Conservation (phyloP, 2,888 invertebrate species). For the Cataglyphis livida region DNA sequence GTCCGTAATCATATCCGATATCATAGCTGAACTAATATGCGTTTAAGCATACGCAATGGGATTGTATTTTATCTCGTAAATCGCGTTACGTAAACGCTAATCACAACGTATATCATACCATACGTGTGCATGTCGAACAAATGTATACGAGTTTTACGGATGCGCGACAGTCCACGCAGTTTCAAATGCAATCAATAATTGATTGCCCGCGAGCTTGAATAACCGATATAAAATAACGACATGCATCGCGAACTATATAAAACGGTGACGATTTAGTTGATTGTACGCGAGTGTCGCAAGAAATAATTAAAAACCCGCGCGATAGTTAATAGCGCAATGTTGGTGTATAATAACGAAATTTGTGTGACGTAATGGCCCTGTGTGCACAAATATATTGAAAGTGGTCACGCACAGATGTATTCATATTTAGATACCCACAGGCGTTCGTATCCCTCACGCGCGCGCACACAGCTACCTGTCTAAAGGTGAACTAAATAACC, state of each 20-base stretch:
- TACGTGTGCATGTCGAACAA: slow-evolving; percentile 1
- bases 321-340: slow-evolving; percentile 5
- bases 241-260: slow-evolving; percentile 12
- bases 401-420: slow-evolving; percentile 47
- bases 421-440: slow-evolving; percentile 18
- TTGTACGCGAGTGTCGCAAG: not conserved
- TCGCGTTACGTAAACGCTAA: slow-evolving; percentile 51
- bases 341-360: slow-evolving; percentile 24
- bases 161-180: slow-evolving; percentile 29
- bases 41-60: slow-evolving; percentile 52
- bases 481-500: slow-evolving; percentile 69
- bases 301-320: slow-evolving; percentile 39
- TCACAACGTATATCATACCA: slow-evolving; percentile 28
- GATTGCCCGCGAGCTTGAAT: slow-evolving; percentile 15
- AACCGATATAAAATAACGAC: slow-evolving; percentile 39
- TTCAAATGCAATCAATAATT: slow-evolving; percentile 30
- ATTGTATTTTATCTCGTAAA: slow-evolving; percentile 54
- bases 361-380: not conserved
- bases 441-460: slow-evolving; percentile 21
- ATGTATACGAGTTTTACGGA: slow-evolving; percentile 30
- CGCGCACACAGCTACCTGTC: slow-evolving; percentile 57
- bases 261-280: not conserved
- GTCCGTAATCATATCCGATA: slow-evolving; percentile 46
- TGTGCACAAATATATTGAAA: not conserved
- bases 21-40: slow-evolving; percentile 44